Evolutionary conservation across 2,113 vertebrate genomes (phyloP), one percentile per base, ranked within the genome.

Genomic region (Anser cygnoides): DNA sequence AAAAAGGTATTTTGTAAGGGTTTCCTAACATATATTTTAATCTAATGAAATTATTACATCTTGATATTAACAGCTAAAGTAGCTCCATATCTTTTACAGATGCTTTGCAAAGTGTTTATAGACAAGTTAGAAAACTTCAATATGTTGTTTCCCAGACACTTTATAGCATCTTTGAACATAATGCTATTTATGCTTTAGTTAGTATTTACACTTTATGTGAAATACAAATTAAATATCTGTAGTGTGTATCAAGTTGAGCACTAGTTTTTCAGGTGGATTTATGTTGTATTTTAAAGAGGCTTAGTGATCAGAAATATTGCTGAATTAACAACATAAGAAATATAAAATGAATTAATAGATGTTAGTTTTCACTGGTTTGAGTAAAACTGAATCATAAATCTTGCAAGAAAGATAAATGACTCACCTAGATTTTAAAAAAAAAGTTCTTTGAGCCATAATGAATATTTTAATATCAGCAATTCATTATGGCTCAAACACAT

Each of bases 401-500:
- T 97, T 92, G 83, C 2, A 41, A 29, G 52, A 96, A 96, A 94
- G 89, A 95, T 87, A 97, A 97, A 96, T 85, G 63, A 76, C 70
- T 95, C 87, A 92, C 93, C 91, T 87, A 94, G 73, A 95, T 95
- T 39, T 28, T 37, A 37, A 71, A 82, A 94, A 89, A 89, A 96
- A 77, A 78, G 41, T 89, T 88, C 55, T 84, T 83, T 87, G 70
- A 96, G 87, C 72, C 63, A 57, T 90, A 97, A 97, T 93, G 92
- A 96, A 95, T 97, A 94, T 92, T 94, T 96, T 59, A 91, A 54
- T 96, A 97, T 91, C 92, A 96, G 94, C 95, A 87, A 97, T 97
- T 96, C 96, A 96, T 97, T 96, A 92, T 87, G 83, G 87, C 84
- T 95, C 77, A 70, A 94, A 88, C 87, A 95, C 92, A 93, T 87